These are phyloP conservation scores for Catharus minimus DNA, from an alignment of 2,113 vertebrate genomes.

Conservation along the genomic window DNA sequence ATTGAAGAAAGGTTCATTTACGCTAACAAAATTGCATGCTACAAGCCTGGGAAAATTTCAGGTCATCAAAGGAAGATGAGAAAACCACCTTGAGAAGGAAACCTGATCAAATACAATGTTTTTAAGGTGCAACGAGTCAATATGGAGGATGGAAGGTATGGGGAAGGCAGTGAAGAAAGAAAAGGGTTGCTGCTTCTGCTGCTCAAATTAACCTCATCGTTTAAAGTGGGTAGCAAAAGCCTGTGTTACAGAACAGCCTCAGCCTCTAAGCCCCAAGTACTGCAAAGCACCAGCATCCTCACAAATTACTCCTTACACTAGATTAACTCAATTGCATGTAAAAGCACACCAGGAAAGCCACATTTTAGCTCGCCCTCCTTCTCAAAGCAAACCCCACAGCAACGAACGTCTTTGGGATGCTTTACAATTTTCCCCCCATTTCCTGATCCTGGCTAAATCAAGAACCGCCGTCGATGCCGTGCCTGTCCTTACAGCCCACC, in stretches of 20 bases:
- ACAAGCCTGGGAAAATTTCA: neutral
- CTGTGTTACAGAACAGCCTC: neutral
- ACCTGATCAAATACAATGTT: neutral
- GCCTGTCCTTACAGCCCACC: neutral
- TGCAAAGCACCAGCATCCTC: neutral
- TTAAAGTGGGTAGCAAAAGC: neutral
- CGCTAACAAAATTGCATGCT: accelerated
- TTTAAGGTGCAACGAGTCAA: neutral
- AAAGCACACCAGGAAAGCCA: neutral
- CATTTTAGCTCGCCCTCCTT: neutral
- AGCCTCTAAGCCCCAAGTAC: neutral
- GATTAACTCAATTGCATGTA: neutral
- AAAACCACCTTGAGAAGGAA: conserved; percentile 4
- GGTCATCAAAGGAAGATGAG: conserved; percentile 11
- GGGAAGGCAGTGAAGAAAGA: neutral
- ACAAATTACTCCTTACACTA: neutral
- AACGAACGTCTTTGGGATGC: neutral
- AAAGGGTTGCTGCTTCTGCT: neutral
- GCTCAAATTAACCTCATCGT: neutral
- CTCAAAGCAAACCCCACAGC: neutral
- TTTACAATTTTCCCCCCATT: accelerated
- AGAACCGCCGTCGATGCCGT: accelerated
- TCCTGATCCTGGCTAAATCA: neutral
- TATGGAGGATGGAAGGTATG: neutral
- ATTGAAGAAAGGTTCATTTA: neutral